phyloP scores from a whole-genome alignment of 2,888 invertebrate species.

The Tortrix viridana region DNA sequence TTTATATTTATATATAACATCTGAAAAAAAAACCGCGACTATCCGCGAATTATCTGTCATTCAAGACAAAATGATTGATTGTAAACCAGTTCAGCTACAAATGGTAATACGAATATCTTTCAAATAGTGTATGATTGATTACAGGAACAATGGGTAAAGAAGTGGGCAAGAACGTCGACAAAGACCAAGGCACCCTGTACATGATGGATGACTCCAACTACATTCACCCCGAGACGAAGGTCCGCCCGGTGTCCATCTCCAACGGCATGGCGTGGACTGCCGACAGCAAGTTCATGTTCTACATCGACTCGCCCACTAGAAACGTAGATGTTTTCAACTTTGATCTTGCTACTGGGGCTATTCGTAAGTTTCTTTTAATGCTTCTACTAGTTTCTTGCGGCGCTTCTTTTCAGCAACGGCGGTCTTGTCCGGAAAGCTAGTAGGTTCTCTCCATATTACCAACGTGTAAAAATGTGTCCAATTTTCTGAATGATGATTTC shows the following conservation, averaged over 20 bases:
- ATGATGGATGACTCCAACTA: conserved; percentile 74
- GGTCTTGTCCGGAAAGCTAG: too few relatives aligned
- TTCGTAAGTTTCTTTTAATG: conserved; percentile 79
- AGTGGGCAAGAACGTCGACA: conserved; percentile 67
- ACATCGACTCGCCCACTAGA: conserved; percentile 88
- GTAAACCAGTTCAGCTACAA: not conserved
- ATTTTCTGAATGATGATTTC: too few relatives aligned
- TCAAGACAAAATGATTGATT: too few relatives aligned
- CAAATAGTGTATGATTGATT: conserved; percentile 31
- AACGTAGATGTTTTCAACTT: conserved; percentile 89
- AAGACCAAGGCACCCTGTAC: conserved; percentile 85
- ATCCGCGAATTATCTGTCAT: too few relatives aligned
- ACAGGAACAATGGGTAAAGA: conserved; percentile 87
- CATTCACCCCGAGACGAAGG: conserved; percentile 58
- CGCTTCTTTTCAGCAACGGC: too few relatives aligned
- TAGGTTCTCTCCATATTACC: too few relatives aligned
- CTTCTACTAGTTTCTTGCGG: not conserved
- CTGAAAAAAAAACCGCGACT: too few relatives aligned
- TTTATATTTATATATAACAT: too few relatives aligned
- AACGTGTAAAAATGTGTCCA: too few relatives aligned
- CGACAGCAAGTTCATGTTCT: conserved; percentile 89
- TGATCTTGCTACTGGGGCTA: conserved; percentile 81
- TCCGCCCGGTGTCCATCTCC: conserved; percentile 86
- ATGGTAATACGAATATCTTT: not conserved
- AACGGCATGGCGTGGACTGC: conserved; percentile 92